Base-by-base conservation (phyloP, 2,888 invertebrate genomes). In the Eremobia ochroleuca region DNA sequence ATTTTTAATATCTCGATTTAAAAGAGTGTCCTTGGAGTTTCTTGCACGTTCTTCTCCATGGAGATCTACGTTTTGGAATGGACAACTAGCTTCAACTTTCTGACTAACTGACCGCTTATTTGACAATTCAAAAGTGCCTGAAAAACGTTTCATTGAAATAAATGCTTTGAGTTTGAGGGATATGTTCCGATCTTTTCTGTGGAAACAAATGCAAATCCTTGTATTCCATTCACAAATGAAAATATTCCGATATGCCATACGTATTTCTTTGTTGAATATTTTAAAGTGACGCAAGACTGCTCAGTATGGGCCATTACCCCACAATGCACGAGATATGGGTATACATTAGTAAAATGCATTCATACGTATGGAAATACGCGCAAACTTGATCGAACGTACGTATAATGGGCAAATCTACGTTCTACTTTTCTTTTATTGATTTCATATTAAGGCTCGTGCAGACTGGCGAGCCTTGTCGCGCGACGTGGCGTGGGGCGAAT, bases 321-420 rank as follows among this genome's bases (percentile, higher is more conserved):
- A 67, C 64, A 86, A 76, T 69, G 52, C 68, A 77, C 28, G 58
- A 65, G 52, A 76, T 73, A 83, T 77, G 68, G 25, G 37, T 74
- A 66, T 70, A 65, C 74, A 68, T 82, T 67, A 76, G 34, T 49
- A 25, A 68, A 73, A 52, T 68, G 61, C 68, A 75, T 71, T 82
- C 64, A 59, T 75, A 65, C 68, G 61, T 71, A 82, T 61, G 40
- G 13, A 68, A 67, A 68, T 78, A 52, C n/a, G 1, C 6, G 37
- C 67, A 61, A 58, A 65, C 58, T 82, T 64, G 62, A 71, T 82
- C 43, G 31, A 68, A 58, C 13, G 34, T 37, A 18, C 40, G 1
- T 37, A 66, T 46, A 75, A 37, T 70, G 11, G 34, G 11, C 3
- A 40, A 28, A 40, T 40, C 9, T 55, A 25, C n/a, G 4, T 55